Base-by-base conservation (phyloP, 2,113 vertebrate genomes). In the Forbesichthys papilliferus region DNA sequence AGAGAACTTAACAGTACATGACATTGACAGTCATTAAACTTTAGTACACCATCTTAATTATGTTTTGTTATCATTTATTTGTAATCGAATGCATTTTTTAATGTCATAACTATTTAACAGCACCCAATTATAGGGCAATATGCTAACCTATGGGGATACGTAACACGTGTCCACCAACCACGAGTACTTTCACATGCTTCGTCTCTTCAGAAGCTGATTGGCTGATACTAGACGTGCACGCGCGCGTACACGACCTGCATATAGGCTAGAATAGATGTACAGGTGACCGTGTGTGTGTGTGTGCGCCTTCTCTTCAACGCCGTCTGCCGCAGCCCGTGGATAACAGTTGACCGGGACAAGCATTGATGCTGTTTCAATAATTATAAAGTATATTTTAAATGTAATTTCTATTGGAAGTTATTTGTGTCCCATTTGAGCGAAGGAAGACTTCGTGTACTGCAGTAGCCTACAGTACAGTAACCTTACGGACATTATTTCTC, bases 261-360 rank as follows among this genome's bases (percentile, higher is more conserved):
- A 63, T 76, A 63, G 76, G 80, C 78, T 77, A 66, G 27, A 27
- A 27, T 27, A 27, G 86, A 68, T 51, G 80, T 84, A 89, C 86
- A 89, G 89, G 88, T 91, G 90, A 86, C 82, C 62, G 64, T 53
- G 52, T 14, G 27, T 3, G 27, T 27, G 27, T 27, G 27, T 27
- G 27, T 2, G 20, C 51, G 14, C 11, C 1, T 20, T 14, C 12
- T 11, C 64, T 59, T 76, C 60, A 60, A 68, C 72, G 72, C 86
- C 86, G 36, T 7, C 36, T 89, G 88, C 68, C 81, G 84, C 75
- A 47, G 86, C 66, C 77, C 75, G 86, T 77, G 78, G 81, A 83
- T 89, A 89, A 86, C 86, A 83, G 78, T 74, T 61, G 61, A 75
- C 18, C 64, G 9, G 73, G 71, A 73, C 76, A 47, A 80, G 71